A percentile compares a stretch with the other conserved stretches of the same genome.
Evolutionary conservation across 1,140 invertebrate genomes (phyloP).

Genomic region (Trichonephila clavipes): DNA sequence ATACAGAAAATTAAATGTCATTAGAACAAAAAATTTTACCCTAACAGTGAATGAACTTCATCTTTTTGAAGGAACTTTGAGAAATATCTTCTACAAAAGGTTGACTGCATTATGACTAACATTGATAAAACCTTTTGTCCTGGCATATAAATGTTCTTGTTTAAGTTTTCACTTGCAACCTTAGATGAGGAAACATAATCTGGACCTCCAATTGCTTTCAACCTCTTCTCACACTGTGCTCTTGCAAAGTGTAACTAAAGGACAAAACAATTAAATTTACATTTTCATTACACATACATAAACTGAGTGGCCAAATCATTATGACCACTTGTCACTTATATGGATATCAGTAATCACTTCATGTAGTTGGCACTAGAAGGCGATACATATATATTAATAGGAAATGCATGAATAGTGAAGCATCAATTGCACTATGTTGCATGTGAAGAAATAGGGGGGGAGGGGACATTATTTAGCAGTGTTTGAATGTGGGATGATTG

Average conservation of each 20-base stretch:
- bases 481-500: too few species aligned
- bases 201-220: constrained; percentile 89
- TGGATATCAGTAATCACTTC: neutral
- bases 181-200: constrained; percentile 81
- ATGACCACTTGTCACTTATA: neutral
- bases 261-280: neutral
- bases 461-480: too few species aligned
- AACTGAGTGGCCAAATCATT: neutral
- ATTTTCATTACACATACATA: neutral
- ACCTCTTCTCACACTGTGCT: constrained; percentile 89
- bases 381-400: too few species aligned
- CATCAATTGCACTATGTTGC: too few species aligned
- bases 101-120: constrained; percentile 81
- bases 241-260: constrained; percentile 86
- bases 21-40: constrained; percentile 43
- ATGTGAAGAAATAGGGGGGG: too few species aligned
- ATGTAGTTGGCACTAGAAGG: neutral
- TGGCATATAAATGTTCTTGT: constrained; percentile 60
- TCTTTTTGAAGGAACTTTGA: constrained; percentile 90
- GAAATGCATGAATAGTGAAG: too few species aligned
- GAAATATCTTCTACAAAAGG: constrained; percentile 84
- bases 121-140: constrained; percentile 81
- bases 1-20: too few species aligned
- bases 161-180: constrained; percentile 46
- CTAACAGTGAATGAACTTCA: constrained; percentile 89